Percentiles rank a stretch among this genome's conserved stretches.
Conservation (phyloP, 2,797 vertebrate species). For the Diglossa cyanea region DNA sequence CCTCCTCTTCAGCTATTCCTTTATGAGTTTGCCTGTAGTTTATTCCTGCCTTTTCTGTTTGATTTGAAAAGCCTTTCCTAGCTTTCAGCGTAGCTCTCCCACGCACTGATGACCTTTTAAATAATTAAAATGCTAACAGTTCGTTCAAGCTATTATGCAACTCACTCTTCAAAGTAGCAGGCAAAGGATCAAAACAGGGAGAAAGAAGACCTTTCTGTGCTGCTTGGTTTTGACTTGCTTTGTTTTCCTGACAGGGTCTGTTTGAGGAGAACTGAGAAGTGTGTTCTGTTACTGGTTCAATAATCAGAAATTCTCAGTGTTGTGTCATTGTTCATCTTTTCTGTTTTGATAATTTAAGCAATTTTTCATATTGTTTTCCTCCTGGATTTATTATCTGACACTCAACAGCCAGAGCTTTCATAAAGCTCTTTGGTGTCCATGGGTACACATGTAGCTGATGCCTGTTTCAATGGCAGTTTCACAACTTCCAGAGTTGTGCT, state of each 20-base stretch:
- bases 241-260: slow-evolving; percentile 26
- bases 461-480: slow-evolving; percentile 23
- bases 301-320: neutral
- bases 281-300: slow-evolving; percentile 6
- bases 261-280: slow-evolving; percentile 8
- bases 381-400: slow-evolving; percentile 38
- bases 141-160: slow-evolving; percentile 6
- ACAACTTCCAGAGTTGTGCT: neutral
- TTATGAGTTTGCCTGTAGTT: neutral
- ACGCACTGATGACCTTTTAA: slow-evolving; percentile 34
- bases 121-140: slow-evolving; percentile 43
- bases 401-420: neutral
- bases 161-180: neutral
- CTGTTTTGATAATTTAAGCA: slow-evolving; percentile 51
- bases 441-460: neutral
- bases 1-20: neutral
- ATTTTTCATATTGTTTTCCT: slow-evolving; percentile 36
- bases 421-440: slow-evolving; percentile 7
- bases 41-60: neutral
- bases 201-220: neutral
- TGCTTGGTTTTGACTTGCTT: slow-evolving; percentile 7
- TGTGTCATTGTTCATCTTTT: slow-evolving; percentile 11
- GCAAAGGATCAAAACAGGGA: neutral
- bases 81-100: neutral
- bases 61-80: neutral